These are phyloP conservation scores for Drosophila paulistorum DNA, from an alignment of 1,140 invertebrate species.

Conservation along the genomic window DNA sequence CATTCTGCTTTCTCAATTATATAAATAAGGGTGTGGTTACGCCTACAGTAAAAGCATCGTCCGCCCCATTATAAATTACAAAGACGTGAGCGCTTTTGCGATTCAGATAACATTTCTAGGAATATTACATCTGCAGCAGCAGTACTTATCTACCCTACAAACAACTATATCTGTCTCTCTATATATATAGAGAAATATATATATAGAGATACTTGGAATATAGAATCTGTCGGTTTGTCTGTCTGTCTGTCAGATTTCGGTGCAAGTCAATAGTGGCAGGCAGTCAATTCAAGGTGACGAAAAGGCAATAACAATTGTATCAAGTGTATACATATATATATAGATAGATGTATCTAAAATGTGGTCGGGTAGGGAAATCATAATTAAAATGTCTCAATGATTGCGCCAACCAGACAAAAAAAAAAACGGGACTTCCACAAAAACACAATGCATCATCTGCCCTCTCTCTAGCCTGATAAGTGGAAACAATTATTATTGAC, in stretches of 20 bases:
- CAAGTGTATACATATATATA: conserved; percentile 3
- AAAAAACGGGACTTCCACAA: neutral
- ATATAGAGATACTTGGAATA: conserved; percentile 4
- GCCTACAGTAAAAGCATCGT: conserved; percentile 38
- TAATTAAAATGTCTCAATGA: conserved; percentile 42
- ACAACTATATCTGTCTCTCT: neutral
- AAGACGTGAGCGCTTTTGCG: conserved; percentile 25
- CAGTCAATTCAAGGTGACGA: conserved; percentile 35
- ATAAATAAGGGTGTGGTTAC: neutral
- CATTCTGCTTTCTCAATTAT: neutral
- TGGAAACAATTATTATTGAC: conserved; percentile 14
- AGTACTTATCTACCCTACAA: conserved; percentile 44
- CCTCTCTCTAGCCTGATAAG: conserved; percentile 31
- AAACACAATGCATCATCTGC: neutral
- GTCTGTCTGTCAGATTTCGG: conserved; percentile 23
- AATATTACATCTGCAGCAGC: conserved; percentile 31
- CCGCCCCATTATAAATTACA: conserved; percentile 34
- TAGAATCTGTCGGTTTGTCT: neutral
- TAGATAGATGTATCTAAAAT: neutral
- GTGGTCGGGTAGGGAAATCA: neutral
- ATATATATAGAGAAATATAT: too few relatives aligned
- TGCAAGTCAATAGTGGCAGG: conserved; percentile 39
- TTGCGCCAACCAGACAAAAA: neutral
- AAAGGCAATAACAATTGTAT: conserved; percentile 12
- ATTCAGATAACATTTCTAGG: conserved; percentile 45